Conservation (phyloP, 2,888 invertebrate genomes). For the Parnassius glacialis region DNA sequence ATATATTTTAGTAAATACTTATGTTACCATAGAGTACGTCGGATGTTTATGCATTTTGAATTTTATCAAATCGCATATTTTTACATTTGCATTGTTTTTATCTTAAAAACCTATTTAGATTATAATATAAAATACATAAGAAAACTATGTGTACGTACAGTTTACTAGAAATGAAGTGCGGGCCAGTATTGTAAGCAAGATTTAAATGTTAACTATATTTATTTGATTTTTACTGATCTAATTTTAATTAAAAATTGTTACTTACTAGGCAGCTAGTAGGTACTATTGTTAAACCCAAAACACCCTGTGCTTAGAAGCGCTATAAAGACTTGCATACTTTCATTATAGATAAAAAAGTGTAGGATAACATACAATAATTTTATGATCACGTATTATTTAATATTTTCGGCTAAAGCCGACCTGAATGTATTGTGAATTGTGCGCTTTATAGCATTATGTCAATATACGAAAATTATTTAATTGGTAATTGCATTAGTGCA, state of each 20-base stretch:
- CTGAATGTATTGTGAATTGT: constrained; percentile 18
- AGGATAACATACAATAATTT: neutral
- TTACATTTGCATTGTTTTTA: neutral
- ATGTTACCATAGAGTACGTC: neutral
- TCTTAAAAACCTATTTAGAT: constrained; percentile 12
- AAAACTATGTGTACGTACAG: constrained; percentile 17
- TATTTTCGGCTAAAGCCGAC: neutral
- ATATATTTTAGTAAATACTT: too few relatives aligned
- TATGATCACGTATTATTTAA: neutral
- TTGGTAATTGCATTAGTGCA: constrained; percentile 1
- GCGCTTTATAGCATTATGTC: constrained; percentile 21
- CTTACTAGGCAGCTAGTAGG: constrained; percentile 22
- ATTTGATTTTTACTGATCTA: constrained; percentile 17
- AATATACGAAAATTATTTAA: constrained; percentile 9
- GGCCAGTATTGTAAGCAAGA: constrained; percentile 22
- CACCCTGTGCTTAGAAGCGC: constrained; percentile 33
- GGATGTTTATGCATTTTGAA: neutral
- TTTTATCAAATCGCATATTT: neutral
- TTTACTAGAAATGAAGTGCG: constrained; percentile 21
- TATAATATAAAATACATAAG: constrained; percentile 12
- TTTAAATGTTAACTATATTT: constrained; percentile 19
- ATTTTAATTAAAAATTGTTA: constrained; percentile 13
- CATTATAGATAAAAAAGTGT: constrained; percentile 12
- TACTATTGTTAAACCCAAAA: constrained; percentile 28
- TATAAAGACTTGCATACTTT: constrained; percentile 17